Percentiles rank a stretch among this genome's conserved stretches.
These are phyloP conservation scores for Colius striatus DNA, from an alignment of 2,113 vertebrate species.

Conservation along the genomic window DNA sequence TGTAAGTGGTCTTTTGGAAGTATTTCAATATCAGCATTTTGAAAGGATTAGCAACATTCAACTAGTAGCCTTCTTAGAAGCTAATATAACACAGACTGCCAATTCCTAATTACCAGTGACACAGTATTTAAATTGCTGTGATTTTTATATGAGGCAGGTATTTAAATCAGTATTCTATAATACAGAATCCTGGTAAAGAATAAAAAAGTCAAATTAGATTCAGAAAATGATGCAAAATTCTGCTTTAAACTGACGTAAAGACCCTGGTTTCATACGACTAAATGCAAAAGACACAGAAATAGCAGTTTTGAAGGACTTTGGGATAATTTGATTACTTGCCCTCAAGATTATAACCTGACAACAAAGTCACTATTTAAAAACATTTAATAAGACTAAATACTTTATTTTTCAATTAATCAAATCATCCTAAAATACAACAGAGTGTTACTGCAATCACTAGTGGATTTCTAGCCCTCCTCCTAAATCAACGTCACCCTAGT, in stretches of 20 bases:
- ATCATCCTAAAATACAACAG: neutral
- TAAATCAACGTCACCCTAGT: neutral
- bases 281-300: neutral
- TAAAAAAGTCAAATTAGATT: neutral
- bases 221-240: neutral
- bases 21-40: slow-evolving; percentile 23
- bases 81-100: neutral
- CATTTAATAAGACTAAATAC: neutral
- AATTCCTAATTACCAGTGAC: slow-evolving; percentile 19
- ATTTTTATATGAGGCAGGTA: slow-evolving; percentile 30
- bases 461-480: neutral
- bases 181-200: neutral
- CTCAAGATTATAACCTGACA: neutral
- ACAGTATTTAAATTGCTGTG: slow-evolving; percentile 13
- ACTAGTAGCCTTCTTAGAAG: neutral
- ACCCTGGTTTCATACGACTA: neutral
- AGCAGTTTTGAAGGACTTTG: neutral
- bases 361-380: neutral
- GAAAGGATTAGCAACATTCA: neutral
- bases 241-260: neutral
- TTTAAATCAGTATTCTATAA: neutral
- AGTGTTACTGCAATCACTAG: neutral
- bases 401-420: neutral
- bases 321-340: neutral
- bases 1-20: neutral